Conservation (phyloP, 2,797 vertebrate genomes). For the Onychomys torridus region DNA sequence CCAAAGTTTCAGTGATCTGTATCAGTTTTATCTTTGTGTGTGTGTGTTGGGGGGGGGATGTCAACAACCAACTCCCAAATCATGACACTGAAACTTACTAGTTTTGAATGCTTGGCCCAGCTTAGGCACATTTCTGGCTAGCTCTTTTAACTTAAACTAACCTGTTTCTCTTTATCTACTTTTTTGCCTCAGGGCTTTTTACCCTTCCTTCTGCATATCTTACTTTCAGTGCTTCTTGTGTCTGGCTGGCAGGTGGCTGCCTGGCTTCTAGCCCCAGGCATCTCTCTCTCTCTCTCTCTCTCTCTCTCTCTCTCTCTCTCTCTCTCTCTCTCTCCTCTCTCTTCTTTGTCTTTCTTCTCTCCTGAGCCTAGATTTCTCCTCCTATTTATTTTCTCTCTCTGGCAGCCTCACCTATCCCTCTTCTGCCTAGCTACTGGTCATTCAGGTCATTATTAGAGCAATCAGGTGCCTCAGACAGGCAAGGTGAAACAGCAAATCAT, state of each 20-base stretch:
- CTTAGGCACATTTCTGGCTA: neutral
- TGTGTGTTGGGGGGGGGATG: accelerated
- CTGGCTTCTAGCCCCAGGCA: neutral
- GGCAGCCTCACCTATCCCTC: neutral
- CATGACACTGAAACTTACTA: neutral
- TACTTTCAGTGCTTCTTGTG: neutral
- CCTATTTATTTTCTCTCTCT: neutral
- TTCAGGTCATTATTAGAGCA: neutral
- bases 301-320: neutral
- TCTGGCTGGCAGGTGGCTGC: neutral
- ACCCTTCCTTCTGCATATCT: neutral
- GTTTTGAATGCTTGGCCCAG: neutral
- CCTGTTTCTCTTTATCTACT: neutral
- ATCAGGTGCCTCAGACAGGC: neutral
- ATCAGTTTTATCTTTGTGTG: too few species aligned
- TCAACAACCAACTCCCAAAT: neutral
- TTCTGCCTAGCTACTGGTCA: neutral
- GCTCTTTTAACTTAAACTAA: neutral
- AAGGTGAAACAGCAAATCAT: neutral
- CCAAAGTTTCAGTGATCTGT: neutral
- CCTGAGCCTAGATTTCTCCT: neutral
- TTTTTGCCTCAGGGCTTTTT: neutral
- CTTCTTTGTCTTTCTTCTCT: neutral
- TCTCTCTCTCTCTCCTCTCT: neutral
- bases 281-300: neutral